Evolutionary conservation across 2,888 invertebrate genomes (phyloP), one percentile per base, ranked within the genome.

Genomic region (Seira sanloemensis): DNA sequence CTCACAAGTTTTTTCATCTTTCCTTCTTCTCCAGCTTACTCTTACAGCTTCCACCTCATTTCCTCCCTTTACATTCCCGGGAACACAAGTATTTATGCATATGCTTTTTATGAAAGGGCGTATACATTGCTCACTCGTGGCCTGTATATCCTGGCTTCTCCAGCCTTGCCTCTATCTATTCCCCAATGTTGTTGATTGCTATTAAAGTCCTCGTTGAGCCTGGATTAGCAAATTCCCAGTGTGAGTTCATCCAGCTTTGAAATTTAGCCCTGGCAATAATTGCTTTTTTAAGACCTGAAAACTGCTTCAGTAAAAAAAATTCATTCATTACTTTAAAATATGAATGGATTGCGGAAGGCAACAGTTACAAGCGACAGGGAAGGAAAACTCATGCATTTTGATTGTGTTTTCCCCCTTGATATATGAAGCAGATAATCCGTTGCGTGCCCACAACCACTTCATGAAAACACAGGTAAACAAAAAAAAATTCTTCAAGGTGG

Each of bases 11-110:
- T 58, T 26, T n/a, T 2, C 23, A 66, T 37, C 21, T 23, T 66
- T 1, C 50, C 12, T 66, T 58, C 66, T 66, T 27, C 21, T 19
- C 46, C 73, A 24, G 4, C n/a, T 37, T 58, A 16, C 12, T 19
- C 19, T 71, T 62, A 62, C n/a, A 16, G 25, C 26, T 54, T 73
- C 50, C 58, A 58, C 1, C 71, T 19, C 23, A 66, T 62, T 75
- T 62, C 58, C 58, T 58, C 37, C 12, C 12, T 12, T 37, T 37
- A 37, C 4, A n/a, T n/a, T n/a, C n/a, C n/a, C n/a, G n/a, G n/a
- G n/a, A n/a, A n/a, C n/a, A n/a, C n/a, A n/a, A n/a, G n/a, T n/a
- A n/a, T n/a, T n/a, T n/a, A n/a, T n/a, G n/a, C n/a, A n/a, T n/a
- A n/a, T n/a, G n/a, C n/a, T n/a, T n/a, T n/a, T n/a, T n/a, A n/a